Base-by-base conservation (phyloP, 2,113 vertebrate species). In the Embiotoca jacksoni region DNA sequence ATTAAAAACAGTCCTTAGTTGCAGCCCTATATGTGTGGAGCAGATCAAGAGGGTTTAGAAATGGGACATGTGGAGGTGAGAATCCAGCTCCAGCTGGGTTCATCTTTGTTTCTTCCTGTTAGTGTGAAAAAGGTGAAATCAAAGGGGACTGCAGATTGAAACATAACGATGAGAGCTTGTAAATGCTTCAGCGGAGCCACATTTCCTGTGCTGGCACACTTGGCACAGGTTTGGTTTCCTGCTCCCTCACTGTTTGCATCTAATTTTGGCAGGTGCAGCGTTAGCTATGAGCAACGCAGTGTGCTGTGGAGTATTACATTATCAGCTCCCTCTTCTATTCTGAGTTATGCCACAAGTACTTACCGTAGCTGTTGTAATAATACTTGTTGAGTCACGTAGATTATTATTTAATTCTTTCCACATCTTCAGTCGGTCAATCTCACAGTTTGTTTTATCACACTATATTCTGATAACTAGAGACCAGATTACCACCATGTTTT, bases 211-310 rank as follows among this genome's bases (percentile, higher is more conserved):
- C 37, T 82, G 82, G 49, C 80, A 80, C 82, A 76, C 62, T 87
- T 85, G 77, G 84, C 84, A 52, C 72, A 39, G 61, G 7, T n/a
- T 44, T 50, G 6, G 71, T 23, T 78, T 89, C 82, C 84, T 84
- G 79, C 61, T 39, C 73, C 66, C 80, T 63, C 54, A 11, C 47
- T 44, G 49, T 11, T 23, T 61, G 11, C 32, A 30, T 7, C 30
- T 47, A 1, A 13, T 47, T 39, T 69, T 79, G 64, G 71, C 60
- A 71, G 35, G 30, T 62, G 66, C 55, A 35, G 16, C 6, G 6
- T 50, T 11, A 44, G 41, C 8, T 5, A 6, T 31, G 39, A 75
- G 72, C 41, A 6, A 6, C 61, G 39, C 9, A 57, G 36, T 64
- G 60, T 63, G 52, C 72, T 11, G 41, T 23, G 11, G 2, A 10